Evolutionary conservation across 2,113 vertebrate genomes (phyloP).

Genomic region (Salminus brasiliensis): DNA sequence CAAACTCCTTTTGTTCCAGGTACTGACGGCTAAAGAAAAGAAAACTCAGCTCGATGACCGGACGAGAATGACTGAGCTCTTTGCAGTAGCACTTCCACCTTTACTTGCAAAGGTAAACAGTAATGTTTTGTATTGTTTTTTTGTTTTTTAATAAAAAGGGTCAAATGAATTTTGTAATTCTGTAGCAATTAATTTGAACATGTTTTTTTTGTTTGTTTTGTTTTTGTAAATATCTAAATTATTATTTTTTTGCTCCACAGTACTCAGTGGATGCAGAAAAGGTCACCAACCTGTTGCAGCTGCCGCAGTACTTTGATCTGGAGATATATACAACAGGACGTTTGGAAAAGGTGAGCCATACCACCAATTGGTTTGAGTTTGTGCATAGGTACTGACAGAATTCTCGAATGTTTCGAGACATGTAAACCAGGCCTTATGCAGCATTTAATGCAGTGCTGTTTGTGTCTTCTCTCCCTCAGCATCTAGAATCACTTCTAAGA

Average conservation of each 20-base stretch:
- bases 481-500: slow-evolving; percentile 95
- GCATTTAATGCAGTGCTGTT: neutral
- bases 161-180: no score
- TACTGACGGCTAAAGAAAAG: slow-evolving; percentile 97
- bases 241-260: slow-evolving; percentile 64
- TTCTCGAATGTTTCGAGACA: neutral
- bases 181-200: no score
- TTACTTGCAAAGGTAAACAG: slow-evolving; percentile 89
- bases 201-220: neutral
- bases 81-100: slow-evolving; percentile 93
- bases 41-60: slow-evolving; percentile 96
- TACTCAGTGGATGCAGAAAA: slow-evolving; percentile 96
- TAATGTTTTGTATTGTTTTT: neutral
- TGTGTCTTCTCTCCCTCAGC: slow-evolving; percentile 73
- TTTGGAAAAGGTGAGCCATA: slow-evolving; percentile 89
- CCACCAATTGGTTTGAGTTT: neutral
- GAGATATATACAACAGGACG: slow-evolving; percentile 98
- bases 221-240: neutral
- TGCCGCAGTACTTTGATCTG: slow-evolving; percentile 97
- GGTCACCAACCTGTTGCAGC: slow-evolving; percentile 93
- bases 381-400: neutral
- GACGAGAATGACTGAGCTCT: slow-evolving; percentile 96
- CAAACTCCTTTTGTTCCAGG: slow-evolving; percentile 70
- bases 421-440: neutral
- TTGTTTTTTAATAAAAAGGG: no score